Evolutionary conservation across 2,888 invertebrate genomes (phyloP), one percentile per base, ranked within the genome.

Genomic region (Neria commutata): DNA sequence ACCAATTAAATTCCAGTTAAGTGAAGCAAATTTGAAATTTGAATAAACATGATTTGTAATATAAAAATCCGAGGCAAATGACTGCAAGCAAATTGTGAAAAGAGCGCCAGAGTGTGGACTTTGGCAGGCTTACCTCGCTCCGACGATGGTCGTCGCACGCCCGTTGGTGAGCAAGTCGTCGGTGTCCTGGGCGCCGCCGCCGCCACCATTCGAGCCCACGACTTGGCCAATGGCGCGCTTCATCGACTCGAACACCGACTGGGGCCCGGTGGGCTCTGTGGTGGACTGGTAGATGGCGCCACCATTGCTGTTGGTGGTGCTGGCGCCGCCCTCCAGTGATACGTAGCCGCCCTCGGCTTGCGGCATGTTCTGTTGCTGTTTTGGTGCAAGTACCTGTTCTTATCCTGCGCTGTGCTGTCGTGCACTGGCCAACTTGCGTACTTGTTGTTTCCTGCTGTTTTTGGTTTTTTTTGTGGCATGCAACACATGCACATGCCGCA

Each of bases 201-300:
- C 64, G 61, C 64, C 64, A 46, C 56, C 60, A 54, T 33, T 57
- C 61, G 77, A 75, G 68, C 81, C 81, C 70, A 82, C 81, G 66
- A 80, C 81, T 67, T 81, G 80, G 58, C 81, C 81, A 65, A 82
- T 77, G 8, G 76, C 82, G 63, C 81, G 76, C 67, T 81, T 81
- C 56, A 82, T 71, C 57, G 80, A 78, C 65, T 78, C 80, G 62
- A 81, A 80, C 14, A 82, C 81, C 56, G 82, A 81, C 62, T 76
- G 76, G 58, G 82, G 75, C 50, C 79, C 77, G 48, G 77, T 74
- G 54, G 82, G 82, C 71, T 82, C 82, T 73, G 82, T 82, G 67
- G 82, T 82, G 63, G 81, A 76, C 68, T 82, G 81, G 72, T 82
- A 82, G 66, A 82, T 82, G 67, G 78, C 74, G 55, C 76, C 77